Evolutionary conservation across 2,888 invertebrate genomes (phyloP).

Genomic region (Cordilura impudica): DNA sequence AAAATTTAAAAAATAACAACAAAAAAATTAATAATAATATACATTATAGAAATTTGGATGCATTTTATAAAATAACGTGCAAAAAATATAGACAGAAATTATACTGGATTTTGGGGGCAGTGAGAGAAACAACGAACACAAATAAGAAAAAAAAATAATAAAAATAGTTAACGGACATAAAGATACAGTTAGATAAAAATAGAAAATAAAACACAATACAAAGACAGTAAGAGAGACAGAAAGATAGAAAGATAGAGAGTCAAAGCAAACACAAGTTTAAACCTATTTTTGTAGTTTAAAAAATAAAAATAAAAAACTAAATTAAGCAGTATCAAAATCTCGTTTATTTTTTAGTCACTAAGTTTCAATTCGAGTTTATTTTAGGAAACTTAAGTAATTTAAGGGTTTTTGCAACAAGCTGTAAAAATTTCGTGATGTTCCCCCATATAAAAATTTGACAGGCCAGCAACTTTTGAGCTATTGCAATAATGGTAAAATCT

Average conservation of each 20-base stretch:
- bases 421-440: no score
- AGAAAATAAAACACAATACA: conserved; percentile 15
- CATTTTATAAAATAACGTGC: conserved; percentile 55
- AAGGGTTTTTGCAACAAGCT: no score
- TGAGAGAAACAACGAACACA: conserved; percentile 32
- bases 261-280: no score
- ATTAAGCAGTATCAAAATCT: background rate
- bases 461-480: no score
- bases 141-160: conserved; percentile 23
- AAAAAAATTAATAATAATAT: conserved; percentile 30
- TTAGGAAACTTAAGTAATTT: no score
- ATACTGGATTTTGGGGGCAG: conserved; percentile 14
- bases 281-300: no score
- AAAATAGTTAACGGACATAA: conserved; percentile 5
- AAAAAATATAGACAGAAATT: conserved; percentile 43
- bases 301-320: background rate
- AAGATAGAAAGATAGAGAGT: conserved; percentile 63
- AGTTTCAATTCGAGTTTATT: no score
- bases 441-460: no score
- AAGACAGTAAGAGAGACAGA: conserved; percentile 42
- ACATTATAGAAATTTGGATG: conserved; percentile 46
- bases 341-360: background rate
- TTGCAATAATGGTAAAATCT: no score
- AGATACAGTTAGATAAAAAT: conserved; percentile 25
- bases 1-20: background rate